Conservation (phyloP, 2,888 invertebrate species). For the Tipula unca region DNA sequence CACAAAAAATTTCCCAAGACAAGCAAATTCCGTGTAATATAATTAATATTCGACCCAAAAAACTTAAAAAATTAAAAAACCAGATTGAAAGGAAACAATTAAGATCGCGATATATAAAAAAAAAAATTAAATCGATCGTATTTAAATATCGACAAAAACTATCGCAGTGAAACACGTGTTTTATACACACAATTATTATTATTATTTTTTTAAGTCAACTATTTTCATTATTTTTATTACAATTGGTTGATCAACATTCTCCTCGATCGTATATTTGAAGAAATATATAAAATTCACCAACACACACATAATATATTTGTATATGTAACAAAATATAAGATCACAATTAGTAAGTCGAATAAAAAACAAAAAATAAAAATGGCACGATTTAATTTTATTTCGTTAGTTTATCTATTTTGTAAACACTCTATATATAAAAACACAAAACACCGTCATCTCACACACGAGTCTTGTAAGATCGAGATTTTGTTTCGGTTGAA, state of each 20-base stretch:
- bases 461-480: background rate
- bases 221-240: background rate
- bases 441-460: background rate
- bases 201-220: background rate
- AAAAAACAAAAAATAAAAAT: background rate
- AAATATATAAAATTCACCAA: background rate
- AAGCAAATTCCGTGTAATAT: background rate
- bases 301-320: background rate
- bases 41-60: background rate
- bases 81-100: conserved; percentile 20
- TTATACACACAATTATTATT: background rate
- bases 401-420: background rate
- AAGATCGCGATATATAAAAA: background rate
- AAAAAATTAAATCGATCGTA: conserved; percentile 14
- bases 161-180: background rate
- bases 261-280: background rate
- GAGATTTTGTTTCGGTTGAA: no score
- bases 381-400: background rate
- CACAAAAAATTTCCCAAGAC: background rate
- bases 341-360: background rate
- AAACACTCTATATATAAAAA: background rate
- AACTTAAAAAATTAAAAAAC: background rate
- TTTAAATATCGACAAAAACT: background rate
- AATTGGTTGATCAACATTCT: conserved; percentile 2
- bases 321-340: background rate